Conservation (phyloP, 2,113 vertebrate species). For the Datnioides undecimradiatus region DNA sequence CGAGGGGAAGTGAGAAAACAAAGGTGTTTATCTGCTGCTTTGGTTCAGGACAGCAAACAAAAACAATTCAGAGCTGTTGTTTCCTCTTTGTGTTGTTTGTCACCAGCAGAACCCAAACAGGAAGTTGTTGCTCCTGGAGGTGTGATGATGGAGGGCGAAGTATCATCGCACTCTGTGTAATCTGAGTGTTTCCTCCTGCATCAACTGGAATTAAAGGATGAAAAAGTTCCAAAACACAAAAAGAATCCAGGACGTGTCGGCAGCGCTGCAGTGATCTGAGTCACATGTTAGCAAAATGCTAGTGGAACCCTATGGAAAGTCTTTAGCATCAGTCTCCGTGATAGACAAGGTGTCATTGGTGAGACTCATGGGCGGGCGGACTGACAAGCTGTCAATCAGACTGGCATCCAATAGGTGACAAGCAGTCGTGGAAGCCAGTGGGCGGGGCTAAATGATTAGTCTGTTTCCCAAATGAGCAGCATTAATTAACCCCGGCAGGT, state of each 20-base stretch:
- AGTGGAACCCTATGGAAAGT: background rate
- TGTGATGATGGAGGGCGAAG: too few relatives aligned
- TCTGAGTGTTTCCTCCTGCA: too few relatives aligned
- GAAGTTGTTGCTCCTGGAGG: too few relatives aligned
- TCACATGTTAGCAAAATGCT: constrained; percentile 9
- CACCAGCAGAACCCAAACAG: too few relatives aligned
- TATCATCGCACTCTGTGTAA: too few relatives aligned
- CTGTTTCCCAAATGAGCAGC: constrained; percentile 28
- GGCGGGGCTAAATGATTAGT: constrained; percentile 40
- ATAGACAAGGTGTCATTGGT: background rate
- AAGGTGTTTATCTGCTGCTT: too few relatives aligned
- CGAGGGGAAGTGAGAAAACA: too few relatives aligned
- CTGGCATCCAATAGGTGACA: background rate
- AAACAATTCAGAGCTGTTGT: too few relatives aligned
- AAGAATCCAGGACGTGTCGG: background rate
- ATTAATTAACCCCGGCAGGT: constrained; percentile 60
- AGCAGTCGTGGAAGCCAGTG: constrained; percentile 4
- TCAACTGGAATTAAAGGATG: too few relatives aligned
- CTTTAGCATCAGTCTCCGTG: background rate
- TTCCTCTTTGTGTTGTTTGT: too few relatives aligned
- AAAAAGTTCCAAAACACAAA: too few relatives aligned
- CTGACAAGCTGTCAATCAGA: constrained; percentile 14
- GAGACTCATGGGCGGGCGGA: background rate
- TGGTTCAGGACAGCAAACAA: too few relatives aligned
- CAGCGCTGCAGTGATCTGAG: background rate